Base-by-base conservation (phyloP, 2,797 vertebrate species). In the Zenarchopterus dispar region DNA sequence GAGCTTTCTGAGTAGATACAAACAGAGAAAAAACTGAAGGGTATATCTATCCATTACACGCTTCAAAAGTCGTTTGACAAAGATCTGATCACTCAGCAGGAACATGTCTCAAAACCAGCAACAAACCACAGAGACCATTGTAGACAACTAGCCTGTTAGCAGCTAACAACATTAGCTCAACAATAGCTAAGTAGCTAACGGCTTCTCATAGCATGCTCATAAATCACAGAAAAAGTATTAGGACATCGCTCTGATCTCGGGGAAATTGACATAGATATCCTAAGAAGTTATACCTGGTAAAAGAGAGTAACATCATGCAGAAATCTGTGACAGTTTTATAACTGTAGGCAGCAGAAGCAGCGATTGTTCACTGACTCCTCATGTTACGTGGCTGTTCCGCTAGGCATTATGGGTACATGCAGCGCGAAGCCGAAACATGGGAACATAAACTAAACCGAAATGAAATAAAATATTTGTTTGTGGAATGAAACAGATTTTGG, bases 351-450 rank as follows among this genome's bases (percentile, higher is more conserved):
- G 60, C 67, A 43, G 39, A 18, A n/a, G 46, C 16, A 11, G 72
- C 67, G 17, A 5, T 16, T 23, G n/a, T 4, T 1, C 16, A 26
- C 18, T 17, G 49, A n/a, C 1, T 1, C 17, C 0, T 3, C n/a
- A 65, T 63, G 91, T 88, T 84, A 93, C 92, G 92, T 93, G 91
- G 86, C 90, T 70, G 2, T 15, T n/a, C 13, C 78, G 84, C 85
- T 31, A 31, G 75, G 92, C 78, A 91, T 91, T 84, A 11, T 93
- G 93, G 92, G 91, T 88, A 86, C 28, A 33, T 6, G 21, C 28
- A 28, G 28, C 4, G 28, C 5, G 4, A 5, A 22, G 39, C 18
- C 58, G 36, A 52, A 60, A 48, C 15, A 17, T 13, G 41, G 16
- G 2, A 50, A 49, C 22, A 0, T 45, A 13, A 39, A 49, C 6